A percentile compares a stretch with the other conserved stretches of the same genome.
Evolutionary conservation across 2,113 vertebrate genomes (phyloP).

Genomic region (Morone chrysops): DNA sequence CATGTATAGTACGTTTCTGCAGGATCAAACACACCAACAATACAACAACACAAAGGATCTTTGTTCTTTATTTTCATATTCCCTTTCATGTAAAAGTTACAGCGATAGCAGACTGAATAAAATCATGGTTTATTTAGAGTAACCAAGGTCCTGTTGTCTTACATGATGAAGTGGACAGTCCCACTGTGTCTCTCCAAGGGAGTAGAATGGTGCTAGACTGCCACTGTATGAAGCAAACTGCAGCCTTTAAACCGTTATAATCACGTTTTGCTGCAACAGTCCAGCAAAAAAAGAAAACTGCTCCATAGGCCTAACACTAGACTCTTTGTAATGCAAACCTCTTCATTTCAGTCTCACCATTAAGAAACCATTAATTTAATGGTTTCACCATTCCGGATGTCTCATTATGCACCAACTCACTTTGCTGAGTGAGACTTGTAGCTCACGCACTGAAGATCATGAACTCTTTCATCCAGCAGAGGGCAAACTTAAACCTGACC

Average conservation of each 20-base stretch:
- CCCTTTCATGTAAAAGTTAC: constrained; percentile 29
- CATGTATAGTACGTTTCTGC: constrained; percentile 3
- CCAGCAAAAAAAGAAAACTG: not conserved
- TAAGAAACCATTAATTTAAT: constrained; percentile 38
- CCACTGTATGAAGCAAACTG: not conserved
- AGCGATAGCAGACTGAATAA: not conserved
- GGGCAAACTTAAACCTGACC: constrained; percentile 59
- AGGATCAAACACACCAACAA: constrained; percentile 47
- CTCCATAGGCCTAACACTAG: not conserved
- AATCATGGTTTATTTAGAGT: constrained; percentile 32
- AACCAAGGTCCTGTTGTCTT: constrained; percentile 16
- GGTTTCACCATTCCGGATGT: constrained; percentile 25
- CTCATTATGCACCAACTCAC: constrained; percentile 40
- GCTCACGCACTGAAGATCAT: not conserved
- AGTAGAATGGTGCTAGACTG: constrained; percentile 10
- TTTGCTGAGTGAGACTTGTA: constrained; percentile 9
- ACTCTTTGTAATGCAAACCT: constrained; percentile 21
- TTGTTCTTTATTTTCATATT: constrained; percentile 36
- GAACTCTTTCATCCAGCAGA: constrained; percentile 55
- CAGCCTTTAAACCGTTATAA: not conserved
- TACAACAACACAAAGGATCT: constrained; percentile 2
- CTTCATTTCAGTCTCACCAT: constrained; percentile 31
- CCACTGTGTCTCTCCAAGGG: constrained; percentile 21
- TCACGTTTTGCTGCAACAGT: not conserved
- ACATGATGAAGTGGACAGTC: constrained; percentile 8